phyloP scores from a whole-genome alignment of 2,888 invertebrate genomes.

The Campoplex capitator region DNA sequence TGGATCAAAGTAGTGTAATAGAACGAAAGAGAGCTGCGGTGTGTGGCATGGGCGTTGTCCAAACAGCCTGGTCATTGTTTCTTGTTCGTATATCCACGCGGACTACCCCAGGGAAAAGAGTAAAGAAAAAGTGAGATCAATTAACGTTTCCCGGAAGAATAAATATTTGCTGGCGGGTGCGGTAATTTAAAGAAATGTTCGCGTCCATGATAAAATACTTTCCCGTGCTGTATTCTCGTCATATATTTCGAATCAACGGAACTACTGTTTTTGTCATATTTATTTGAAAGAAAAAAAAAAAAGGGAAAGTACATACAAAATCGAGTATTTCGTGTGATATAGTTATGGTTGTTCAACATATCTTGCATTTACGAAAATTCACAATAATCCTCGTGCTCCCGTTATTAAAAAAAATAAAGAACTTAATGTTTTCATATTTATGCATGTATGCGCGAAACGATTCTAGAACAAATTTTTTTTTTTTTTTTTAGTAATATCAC shows the following conservation, averaged over 20 bases:
- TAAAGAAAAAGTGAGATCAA: conserved; percentile 30
- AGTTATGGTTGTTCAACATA: not conserved
- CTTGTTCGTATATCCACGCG: conserved; percentile 2
- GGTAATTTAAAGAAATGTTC: conserved; percentile 36
- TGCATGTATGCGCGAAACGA: conserved; percentile 18
- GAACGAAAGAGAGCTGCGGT: conserved; percentile 30
- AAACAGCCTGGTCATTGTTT: conserved; percentile 37
- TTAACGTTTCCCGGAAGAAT: conserved; percentile 52
- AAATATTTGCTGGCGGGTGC: conserved; percentile 50
- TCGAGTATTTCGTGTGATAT: not conserved
- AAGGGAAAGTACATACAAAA: not conserved
- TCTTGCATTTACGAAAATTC: conserved; percentile 20
- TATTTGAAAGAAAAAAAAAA: not conserved
- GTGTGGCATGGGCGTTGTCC: conserved; percentile 62
- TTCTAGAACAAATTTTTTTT: not conserved
- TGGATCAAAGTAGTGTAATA: not conserved
- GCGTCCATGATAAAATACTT: conserved; percentile 28
- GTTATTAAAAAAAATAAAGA: not conserved
- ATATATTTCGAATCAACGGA: not conserved
- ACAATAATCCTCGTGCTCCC: not conserved
- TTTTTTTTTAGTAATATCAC: conserved; percentile 22
- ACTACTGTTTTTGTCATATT: not conserved
- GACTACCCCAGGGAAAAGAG: not conserved
- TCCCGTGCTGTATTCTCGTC: not conserved
- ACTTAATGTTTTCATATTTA: not conserved